Percentiles rank a stretch among this genome's conserved stretches.
phyloP scores from a whole-genome alignment of 2,797 vertebrate genomes.

The Phataginus tetradactyla region DNA sequence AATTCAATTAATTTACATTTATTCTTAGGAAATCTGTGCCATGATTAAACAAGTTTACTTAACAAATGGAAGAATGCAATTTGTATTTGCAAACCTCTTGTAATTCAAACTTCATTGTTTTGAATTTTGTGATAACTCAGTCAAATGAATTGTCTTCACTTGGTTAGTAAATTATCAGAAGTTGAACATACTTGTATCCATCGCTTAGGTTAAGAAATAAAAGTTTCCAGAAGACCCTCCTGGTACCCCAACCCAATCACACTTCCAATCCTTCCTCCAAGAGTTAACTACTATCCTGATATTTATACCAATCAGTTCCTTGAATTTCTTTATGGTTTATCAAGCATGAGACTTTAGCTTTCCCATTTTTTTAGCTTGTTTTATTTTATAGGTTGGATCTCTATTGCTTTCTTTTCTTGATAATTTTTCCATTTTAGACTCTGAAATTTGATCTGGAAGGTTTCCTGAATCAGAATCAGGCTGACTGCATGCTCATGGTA shows the following conservation, averaged over 20 bases:
- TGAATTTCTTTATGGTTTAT: not conserved
- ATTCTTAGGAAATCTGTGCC: not conserved
- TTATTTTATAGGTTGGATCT: not conserved
- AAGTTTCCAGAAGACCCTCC: not conserved
- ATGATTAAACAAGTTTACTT: not conserved
- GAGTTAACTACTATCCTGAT: not conserved
- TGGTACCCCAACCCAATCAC: not conserved
- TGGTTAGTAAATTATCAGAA: not conserved
- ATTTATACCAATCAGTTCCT: not conserved
- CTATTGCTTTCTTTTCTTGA: not conserved
- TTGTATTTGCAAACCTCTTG: not conserved
- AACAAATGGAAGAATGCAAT: not conserved
- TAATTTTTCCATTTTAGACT: not conserved
- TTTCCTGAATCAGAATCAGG: not conserved
- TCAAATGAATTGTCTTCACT: not conserved
- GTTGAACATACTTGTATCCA: not conserved
- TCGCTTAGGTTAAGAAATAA: not conserved
- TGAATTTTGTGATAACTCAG: not conserved
- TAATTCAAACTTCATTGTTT: not conserved
- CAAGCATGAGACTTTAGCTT: not conserved
- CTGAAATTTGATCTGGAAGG: not conserved
- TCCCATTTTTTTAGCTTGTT: not conserved
- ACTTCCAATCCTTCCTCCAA: not conserved
- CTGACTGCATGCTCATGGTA: not conserved
- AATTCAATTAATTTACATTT: not conserved